Evolutionary conservation across 2,113 vertebrate species (phyloP), one percentile per base, ranked within the genome.

Genomic region (Pachypanchax playfairii): DNA sequence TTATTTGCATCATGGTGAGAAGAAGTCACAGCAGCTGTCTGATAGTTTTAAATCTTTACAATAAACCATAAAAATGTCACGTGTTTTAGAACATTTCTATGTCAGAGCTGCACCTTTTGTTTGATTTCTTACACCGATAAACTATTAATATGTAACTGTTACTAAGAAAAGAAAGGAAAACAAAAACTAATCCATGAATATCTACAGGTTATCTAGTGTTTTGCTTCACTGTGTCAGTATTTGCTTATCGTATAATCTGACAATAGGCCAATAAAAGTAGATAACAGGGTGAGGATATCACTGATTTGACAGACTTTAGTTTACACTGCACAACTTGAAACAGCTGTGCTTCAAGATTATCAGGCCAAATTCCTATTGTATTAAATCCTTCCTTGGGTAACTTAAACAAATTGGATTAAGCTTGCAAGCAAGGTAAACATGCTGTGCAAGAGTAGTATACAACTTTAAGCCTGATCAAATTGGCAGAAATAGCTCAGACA

Each of bases 381-480:
- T 73, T 73, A 59, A 75, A 65, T 52, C 60, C 28, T 35, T 55
- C 61, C 38, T 52, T 15, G 0, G 7, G 18, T 52, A 65, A 53
- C 24, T 48, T 52, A 24, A 46, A 43, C 58, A 49, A 42, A 77
- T 43, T 69, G 60, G 72, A 82, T 77, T 44, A 43, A 18, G 35
- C 35, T 24, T 39, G 28, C 29, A 28, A 20, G 55, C 28, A 48
- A 55, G n/a, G 36, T 53, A 56, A 71, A 73, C 43, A 73, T 20
- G 29, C 48, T 49, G 55, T 38, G 15, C 1, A 25, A 38, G 39
- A 58, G 64, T 54, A 61, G 65, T 50, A 54, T 54, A 47, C 44
- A 71, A 71, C 28, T 33, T 4, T 80, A 79, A 86, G 59, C 75
- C 77, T 62, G 56, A 80, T 85, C 62, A 50, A 62, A 46, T 51